phyloP scores from a whole-genome alignment of 1,140 invertebrate species.

The Choristoneura fumiferana region DNA sequence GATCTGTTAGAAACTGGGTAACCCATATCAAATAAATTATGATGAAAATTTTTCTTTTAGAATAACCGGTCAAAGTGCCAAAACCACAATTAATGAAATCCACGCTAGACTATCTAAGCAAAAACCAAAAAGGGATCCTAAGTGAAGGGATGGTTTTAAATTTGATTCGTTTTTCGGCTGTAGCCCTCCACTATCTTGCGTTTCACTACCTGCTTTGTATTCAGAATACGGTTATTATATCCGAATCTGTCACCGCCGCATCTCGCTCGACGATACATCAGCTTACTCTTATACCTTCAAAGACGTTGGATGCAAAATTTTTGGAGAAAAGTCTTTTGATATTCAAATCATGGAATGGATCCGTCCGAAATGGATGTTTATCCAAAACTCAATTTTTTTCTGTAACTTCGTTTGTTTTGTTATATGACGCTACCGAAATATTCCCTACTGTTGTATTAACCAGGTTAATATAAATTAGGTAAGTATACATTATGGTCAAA shows the following conservation, averaged over 20 bases:
- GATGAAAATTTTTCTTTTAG: too few relatives aligned
- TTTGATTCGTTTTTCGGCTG: slow-evolving; percentile 55
- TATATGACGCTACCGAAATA: too few relatives aligned
- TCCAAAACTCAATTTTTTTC: background rate
- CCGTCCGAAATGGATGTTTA: slow-evolving; percentile 15
- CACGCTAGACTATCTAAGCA: too few relatives aligned
- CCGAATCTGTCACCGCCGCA: slow-evolving; percentile 43
- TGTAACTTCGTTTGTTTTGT: background rate
- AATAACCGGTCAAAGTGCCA: too few relatives aligned
- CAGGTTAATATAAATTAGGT: too few relatives aligned
- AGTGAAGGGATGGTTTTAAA: slow-evolving; percentile 38
- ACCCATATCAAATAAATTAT: too few relatives aligned
- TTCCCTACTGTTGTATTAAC: too few relatives aligned
- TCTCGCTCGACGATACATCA: slow-evolving; percentile 30
- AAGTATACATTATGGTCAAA: too few relatives aligned
- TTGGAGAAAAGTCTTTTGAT: slow-evolving; percentile 46
- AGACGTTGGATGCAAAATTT: slow-evolving; percentile 27
- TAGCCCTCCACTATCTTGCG: slow-evolving; percentile 21
- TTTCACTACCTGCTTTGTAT: slow-evolving; percentile 45
- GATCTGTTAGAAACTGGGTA: too few relatives aligned
- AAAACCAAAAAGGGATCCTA: too few relatives aligned
- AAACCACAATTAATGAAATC: too few relatives aligned
- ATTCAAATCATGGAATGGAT: slow-evolving; percentile 40
- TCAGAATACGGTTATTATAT: slow-evolving; percentile 42
- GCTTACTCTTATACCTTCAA: slow-evolving; percentile 33